These are phyloP conservation scores for Psococerastis gibbosa DNA, from an alignment of 2,888 invertebrate species.

Conservation along the genomic window DNA sequence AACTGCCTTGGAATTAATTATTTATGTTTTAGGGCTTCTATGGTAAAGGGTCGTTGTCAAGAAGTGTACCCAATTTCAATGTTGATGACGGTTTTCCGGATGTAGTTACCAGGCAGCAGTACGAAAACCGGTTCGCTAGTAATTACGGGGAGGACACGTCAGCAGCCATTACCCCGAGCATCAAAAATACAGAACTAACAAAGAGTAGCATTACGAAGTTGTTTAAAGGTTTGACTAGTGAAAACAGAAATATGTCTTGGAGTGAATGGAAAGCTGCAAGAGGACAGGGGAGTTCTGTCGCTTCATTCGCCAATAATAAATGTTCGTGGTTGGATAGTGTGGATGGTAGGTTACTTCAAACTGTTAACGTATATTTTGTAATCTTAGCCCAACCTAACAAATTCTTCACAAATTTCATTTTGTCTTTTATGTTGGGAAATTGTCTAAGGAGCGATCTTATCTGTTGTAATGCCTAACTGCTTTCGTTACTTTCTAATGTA, in stretches of 20 bases:
- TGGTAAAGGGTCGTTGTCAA: slow-evolving; percentile 50
- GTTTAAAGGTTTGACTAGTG: slow-evolving; percentile 19
- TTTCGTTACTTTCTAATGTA: too few species aligned
- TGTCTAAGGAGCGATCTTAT: too few species aligned
- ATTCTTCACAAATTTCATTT: too few species aligned
- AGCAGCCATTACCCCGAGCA: neutral
- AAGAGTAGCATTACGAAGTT: slow-evolving; percentile 22
- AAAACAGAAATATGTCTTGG: slow-evolving; percentile 13
- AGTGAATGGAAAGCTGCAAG: slow-evolving; percentile 10
- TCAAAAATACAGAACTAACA: too few species aligned
- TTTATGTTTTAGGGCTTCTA: slow-evolving; percentile 37
- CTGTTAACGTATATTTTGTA: too few species aligned
- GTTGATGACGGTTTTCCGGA: slow-evolving; percentile 26
- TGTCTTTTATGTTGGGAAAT: too few species aligned
- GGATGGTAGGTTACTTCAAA: too few species aligned
- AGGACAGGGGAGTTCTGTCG: too few species aligned
- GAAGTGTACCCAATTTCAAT: slow-evolving; percentile 31
- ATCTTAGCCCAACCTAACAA: too few species aligned
- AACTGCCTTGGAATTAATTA: slow-evolving; percentile 9
- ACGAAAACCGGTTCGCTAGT: slow-evolving; percentile 28
- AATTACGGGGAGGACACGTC: neutral
- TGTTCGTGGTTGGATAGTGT: too few species aligned
- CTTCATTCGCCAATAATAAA: too few species aligned
- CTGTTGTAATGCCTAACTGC: too few species aligned
- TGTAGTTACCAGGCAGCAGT: slow-evolving; percentile 40